A percentile compares a stretch with the other conserved stretches of the same genome.
Conservation (phyloP, 2,888 invertebrate genomes). For the Loripinus fragilis region DNA sequence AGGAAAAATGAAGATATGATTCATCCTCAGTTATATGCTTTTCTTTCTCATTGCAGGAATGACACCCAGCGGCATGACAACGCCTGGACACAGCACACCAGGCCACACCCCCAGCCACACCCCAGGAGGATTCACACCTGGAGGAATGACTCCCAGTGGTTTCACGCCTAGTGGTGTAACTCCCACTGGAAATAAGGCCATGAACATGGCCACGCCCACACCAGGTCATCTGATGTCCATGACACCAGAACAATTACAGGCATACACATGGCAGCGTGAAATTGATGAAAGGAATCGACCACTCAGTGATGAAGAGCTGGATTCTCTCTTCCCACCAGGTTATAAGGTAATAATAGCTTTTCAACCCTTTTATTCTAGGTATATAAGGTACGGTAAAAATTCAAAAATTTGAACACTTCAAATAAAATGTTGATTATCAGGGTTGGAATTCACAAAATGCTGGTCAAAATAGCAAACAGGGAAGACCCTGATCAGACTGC, state of each 20-base stretch:
- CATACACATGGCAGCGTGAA: slow-evolving; percentile 98
- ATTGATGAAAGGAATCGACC: slow-evolving; percentile 99
- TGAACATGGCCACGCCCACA: slow-evolving; percentile 99
- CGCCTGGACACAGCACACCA: slow-evolving; percentile 78
- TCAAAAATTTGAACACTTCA: too few species aligned
- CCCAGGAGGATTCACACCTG: slow-evolving; percentile 79
- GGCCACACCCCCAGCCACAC: slow-evolving; percentile 79
- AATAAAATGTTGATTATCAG: too few species aligned
- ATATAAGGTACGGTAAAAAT: too few species aligned
- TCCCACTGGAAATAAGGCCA: slow-evolving; percentile 91
- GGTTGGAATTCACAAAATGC: too few species aligned
- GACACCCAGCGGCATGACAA: slow-evolving; percentile 78
- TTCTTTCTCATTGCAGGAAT: slow-evolving; percentile 49
- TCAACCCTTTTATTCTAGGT: too few species aligned
- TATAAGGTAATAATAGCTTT: too few species aligned
- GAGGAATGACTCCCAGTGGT: slow-evolving; percentile 82
- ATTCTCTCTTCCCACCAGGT: slow-evolving; percentile 98
- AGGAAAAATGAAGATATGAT: too few species aligned
- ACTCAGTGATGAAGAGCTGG: slow-evolving; percentile 97
- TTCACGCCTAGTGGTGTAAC: slow-evolving; percentile 84
- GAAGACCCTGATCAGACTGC: too few species aligned
- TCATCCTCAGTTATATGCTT: too few species aligned
- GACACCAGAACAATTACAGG: slow-evolving; percentile 99
- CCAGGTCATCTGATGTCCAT: slow-evolving; percentile 97
- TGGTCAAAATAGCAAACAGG: too few species aligned